Evolutionary conservation across 2,888 invertebrate species (phyloP).

Genomic region (Nemapogon koenigi): DNA sequence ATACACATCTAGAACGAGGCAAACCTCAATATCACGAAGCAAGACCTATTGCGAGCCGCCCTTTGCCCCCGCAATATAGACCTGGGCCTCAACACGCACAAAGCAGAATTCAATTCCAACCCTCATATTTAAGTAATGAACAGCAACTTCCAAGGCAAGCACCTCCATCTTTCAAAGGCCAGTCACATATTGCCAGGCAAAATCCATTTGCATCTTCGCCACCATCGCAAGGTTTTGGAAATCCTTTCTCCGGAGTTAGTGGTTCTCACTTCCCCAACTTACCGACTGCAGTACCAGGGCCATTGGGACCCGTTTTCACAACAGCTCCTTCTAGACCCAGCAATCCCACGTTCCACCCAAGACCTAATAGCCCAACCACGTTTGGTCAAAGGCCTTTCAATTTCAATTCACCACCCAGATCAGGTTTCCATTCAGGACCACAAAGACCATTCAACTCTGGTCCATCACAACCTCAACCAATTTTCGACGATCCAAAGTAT

Average conservation of each 20-base stretch:
- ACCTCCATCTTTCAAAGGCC: constrained; percentile 41
- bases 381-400: constrained; percentile 35
- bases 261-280: constrained; percentile 27
- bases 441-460: constrained; percentile 59
- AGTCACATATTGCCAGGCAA: constrained; percentile 31
- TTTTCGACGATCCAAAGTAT: constrained; percentile 58
- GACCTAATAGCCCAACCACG: constrained; percentile 32
- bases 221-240: constrained; percentile 19
- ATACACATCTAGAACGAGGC: constrained; percentile 31
- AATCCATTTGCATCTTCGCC: constrained; percentile 39
- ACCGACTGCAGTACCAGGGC: constrained; percentile 38
- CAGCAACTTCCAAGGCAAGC: constrained; percentile 54
- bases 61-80: constrained; percentile 29
- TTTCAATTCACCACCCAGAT: constrained; percentile 44
- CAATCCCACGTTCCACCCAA: constrained; percentile 34
- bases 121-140: constrained; percentile 41
- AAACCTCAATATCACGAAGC: constrained; percentile 30
- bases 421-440: constrained; percentile 54
- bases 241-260: constrained; percentile 31
- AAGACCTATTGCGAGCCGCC: constrained; percentile 24
- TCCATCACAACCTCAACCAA: constrained; percentile 38
- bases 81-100: constrained; percentile 40
- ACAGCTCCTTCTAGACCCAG: constrained; percentile 38
- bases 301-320: constrained; percentile 34
- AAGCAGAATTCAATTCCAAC: constrained; percentile 53